Percentiles rank a stretch among this genome's conserved stretches.
phyloP scores from a whole-genome alignment of 1,140 invertebrate species.

The Drosophila burlai region DNA sequence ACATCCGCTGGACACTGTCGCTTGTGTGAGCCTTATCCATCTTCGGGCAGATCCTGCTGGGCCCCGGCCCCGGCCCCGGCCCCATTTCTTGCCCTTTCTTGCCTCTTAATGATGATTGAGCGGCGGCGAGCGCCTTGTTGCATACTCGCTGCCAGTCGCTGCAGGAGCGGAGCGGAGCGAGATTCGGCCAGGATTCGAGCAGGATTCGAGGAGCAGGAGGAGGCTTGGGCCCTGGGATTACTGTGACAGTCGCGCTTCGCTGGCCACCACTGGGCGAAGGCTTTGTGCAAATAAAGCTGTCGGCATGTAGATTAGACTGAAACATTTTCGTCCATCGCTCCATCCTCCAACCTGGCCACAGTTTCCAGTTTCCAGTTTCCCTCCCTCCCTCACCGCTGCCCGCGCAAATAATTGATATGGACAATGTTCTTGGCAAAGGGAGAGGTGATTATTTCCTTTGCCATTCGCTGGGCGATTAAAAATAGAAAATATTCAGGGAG shows the following conservation, averaged over 20 bases:
- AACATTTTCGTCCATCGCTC: constrained; percentile 9
- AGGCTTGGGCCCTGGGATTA: constrained; percentile 30
- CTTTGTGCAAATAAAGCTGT: constrained; percentile 57
- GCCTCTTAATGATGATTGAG: constrained; percentile 78
- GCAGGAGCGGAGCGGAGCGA: constrained; percentile 42
- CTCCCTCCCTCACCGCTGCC: not conserved
- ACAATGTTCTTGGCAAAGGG: constrained; percentile 27
- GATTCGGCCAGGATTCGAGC: constrained; percentile 1
- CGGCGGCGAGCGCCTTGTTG: constrained; percentile 66
- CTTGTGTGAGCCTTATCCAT: constrained; percentile 10
- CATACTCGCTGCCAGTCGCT: constrained; percentile 50
- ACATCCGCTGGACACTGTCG: constrained; percentile 1
- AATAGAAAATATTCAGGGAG: constrained; percentile 20
- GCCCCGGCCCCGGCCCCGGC: too few relatives aligned
- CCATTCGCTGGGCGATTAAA: constrained; percentile 25
- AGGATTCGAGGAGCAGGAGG: constrained; percentile 3
- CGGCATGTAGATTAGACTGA: constrained; percentile 54
- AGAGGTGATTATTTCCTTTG: constrained; percentile 28
- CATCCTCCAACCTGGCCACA: not conserved
- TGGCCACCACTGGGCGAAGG: constrained; percentile 30
- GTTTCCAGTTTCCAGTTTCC: not conserved
- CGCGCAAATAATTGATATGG: constrained; percentile 64
- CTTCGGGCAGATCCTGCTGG: constrained; percentile 3
- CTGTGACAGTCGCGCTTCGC: constrained; percentile 60
- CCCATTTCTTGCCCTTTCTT: constrained; percentile 5